Evolutionary conservation across 1,140 invertebrate genomes (phyloP).

Genomic region (Aphelenchoides avenae): DNA sequence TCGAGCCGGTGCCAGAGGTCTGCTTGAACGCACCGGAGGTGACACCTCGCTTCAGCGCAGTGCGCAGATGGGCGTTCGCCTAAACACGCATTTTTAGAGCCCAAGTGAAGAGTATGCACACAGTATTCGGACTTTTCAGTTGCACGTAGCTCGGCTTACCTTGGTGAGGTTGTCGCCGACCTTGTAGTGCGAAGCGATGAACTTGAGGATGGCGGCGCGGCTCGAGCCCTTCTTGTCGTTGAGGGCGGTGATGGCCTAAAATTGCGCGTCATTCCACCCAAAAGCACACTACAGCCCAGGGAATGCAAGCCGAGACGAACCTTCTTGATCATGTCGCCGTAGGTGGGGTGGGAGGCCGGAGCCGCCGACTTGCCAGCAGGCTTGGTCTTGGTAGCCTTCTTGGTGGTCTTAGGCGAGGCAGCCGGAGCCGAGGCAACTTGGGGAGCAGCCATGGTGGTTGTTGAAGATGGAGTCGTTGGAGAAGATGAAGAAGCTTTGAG

Average conservation of each 20-base stretch:
- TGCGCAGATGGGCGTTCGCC: constrained; percentile 30
- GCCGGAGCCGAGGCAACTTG: no score
- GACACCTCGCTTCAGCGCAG: constrained; percentile 28
- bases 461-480: no score
- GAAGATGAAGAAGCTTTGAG: no score
- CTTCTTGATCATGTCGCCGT: constrained; percentile 41
- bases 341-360: constrained; percentile 32
- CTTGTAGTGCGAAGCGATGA: constrained; percentile 39
- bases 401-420: no score
- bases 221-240: constrained; percentile 39
- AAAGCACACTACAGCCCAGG: no score
- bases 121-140: no score
- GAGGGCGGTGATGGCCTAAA: constrained; percentile 22
- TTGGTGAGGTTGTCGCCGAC: constrained; percentile 27
- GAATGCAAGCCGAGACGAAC: no score
- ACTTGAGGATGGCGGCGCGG: constrained; percentile 34
- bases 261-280: no score
- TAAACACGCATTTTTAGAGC: neutral
- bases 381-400: constrained; percentile 9
- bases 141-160: no score
- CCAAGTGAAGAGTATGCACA: no score
- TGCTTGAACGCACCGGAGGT: constrained; percentile 25
- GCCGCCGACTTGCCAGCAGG: constrained; percentile 4
- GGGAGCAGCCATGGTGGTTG: no score
- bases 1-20: constrained; percentile 44